Evolutionary conservation across 2,797 vertebrate genomes (phyloP), one percentile per base, ranked within the genome.

Genomic region (Danio kyathit): DNA sequence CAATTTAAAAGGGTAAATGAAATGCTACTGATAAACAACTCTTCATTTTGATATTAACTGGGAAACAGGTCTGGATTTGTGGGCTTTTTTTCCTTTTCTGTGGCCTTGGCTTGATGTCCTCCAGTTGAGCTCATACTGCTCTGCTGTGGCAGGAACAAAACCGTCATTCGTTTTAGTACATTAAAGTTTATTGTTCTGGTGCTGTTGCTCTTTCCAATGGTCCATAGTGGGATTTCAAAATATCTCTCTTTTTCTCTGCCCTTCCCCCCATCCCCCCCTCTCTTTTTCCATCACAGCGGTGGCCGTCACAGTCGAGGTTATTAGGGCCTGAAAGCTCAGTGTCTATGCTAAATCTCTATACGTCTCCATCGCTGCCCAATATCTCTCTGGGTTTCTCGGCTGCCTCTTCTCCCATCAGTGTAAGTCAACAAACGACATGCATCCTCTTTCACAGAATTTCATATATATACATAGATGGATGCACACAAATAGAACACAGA

Each of bases 281-380:
- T 77, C 43, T 89, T 72, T 86, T 80, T 85, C 74, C 91, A 86
- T 92, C 89, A 83, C 86, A 99, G 97, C 95, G 95, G 80, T 95
- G 98, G 93, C 95, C 96, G 89, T 95, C 96, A 71, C 97, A 97
- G 90, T 95, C 96, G 14, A 95, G 93, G 87, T 89, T 98, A 88
- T 93, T 97, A 86, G 94, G 95, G 85, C 94, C 96, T 8, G 97
- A 99, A 89, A 96, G 96, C 88, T 96, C 97, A 6, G 88, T 98
- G 92, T 97, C 96, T 66, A 94, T 98, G 89, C 89, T 99, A 90
- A 99, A 95, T 90, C 93, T 99, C 73, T 99, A 99, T 90, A 97
- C 97, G 0, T 99, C 98, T 85, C 97, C 98, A 49, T 99, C 98
- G 82, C 92, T 99, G 88, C 98, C 98, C 85, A 99, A 99, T 86